A percentile compares a stretch with the other conserved stretches of the same genome.
Conservation (phyloP, 2,113 vertebrate genomes). For the Riparia riparia region DNA sequence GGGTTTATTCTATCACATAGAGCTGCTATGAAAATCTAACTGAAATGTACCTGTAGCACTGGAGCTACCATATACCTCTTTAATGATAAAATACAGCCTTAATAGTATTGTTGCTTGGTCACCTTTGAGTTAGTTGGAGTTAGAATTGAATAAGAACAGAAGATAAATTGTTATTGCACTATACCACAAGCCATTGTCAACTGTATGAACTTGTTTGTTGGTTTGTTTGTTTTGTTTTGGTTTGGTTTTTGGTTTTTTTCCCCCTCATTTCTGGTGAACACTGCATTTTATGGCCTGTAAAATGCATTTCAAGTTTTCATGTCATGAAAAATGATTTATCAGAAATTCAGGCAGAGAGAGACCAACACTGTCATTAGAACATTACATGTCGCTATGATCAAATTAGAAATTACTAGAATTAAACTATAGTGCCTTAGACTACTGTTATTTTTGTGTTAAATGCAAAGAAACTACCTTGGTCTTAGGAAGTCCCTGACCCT, state of each 20-base stretch:
- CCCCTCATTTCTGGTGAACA: background rate
- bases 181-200: background rate
- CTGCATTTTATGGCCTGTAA: background rate
- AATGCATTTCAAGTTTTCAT: background rate
- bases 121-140: background rate
- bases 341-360: background rate
- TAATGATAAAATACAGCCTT: background rate
- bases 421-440: background rate
- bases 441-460: background rate
- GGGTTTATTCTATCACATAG: background rate
- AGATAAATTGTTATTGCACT: background rate
- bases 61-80: background rate
- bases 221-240: too few relatives aligned
- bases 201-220: too few relatives aligned
- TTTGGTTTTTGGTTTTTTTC: too few relatives aligned
- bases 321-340: background rate
- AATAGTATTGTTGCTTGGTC: background rate
- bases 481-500: background rate
- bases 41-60: background rate
- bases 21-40: background rate
- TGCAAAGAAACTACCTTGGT: background rate
- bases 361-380: background rate
- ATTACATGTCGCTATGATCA: background rate
- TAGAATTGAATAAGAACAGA: background rate
- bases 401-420: background rate